Evolutionary conservation across 2,888 invertebrate genomes (phyloP).

Genomic region (Frankliniella intonsa): DNA sequence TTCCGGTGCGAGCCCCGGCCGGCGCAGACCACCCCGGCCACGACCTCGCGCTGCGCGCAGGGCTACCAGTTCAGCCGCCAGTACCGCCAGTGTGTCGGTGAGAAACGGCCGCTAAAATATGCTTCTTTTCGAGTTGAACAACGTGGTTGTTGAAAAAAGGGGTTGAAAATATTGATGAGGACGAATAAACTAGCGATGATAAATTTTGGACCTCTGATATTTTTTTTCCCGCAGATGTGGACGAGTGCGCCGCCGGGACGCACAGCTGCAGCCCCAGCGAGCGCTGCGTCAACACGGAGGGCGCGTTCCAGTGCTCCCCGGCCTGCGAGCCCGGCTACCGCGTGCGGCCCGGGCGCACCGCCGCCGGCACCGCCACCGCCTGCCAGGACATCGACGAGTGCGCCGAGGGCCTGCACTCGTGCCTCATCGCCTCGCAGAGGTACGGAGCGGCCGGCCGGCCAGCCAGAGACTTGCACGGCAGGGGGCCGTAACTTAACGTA

Average conservation of each 20-base stretch:
- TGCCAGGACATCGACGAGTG: constrained; percentile 65
- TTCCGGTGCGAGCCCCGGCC: constrained; percentile 46
- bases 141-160: too few relatives aligned
- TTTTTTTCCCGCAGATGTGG: constrained; percentile 44
- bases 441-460: too few relatives aligned
- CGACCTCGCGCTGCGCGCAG: constrained; percentile 37
- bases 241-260: constrained; percentile 46
- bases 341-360: constrained; percentile 25
- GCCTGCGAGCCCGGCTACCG: constrained; percentile 40
- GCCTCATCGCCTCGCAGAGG: constrained; percentile 37
- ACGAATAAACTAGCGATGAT: too few relatives aligned
- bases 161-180: too few relatives aligned
- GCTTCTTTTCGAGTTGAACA: too few relatives aligned
- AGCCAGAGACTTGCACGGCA: too few relatives aligned
- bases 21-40: not conserved
- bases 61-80: constrained; percentile 36
- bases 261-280: constrained; percentile 46
- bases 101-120: not conserved
- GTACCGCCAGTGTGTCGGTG: constrained; percentile 29
- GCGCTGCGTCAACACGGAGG: constrained; percentile 40
- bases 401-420: constrained; percentile 48
- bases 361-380: constrained; percentile 36
- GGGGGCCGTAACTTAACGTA: too few relatives aligned
- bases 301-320: constrained; percentile 41
- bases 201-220: too few relatives aligned